A percentile compares a stretch with the other conserved stretches of the same genome.
Evolutionary conservation across 1,140 invertebrate genomes (phyloP).

Genomic region (Nephotettix cincticeps): DNA sequence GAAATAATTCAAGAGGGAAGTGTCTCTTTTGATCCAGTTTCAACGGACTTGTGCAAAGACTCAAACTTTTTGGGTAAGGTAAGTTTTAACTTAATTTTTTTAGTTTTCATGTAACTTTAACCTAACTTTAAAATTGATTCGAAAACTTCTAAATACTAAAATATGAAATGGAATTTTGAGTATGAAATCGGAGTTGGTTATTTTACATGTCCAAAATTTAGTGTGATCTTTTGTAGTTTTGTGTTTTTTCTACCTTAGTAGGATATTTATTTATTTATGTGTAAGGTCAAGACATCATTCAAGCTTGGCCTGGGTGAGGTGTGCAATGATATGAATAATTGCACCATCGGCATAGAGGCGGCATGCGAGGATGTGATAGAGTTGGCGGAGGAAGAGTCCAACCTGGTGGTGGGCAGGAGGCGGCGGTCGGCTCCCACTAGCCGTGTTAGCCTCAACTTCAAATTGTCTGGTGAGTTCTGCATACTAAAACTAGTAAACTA

Average conservation of each 20-base stretch:
- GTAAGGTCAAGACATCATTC: neutral
- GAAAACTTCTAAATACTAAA: too few species aligned
- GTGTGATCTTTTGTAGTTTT: neutral
- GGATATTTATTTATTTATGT: neutral
- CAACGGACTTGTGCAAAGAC: constrained; percentile 1
- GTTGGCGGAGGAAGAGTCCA: neutral
- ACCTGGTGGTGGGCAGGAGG: constrained; percentile 1
- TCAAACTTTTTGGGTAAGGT: constrained; percentile 30
- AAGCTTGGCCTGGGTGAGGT: neutral
- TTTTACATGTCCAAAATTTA: too few species aligned
- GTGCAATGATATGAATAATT: neutral
- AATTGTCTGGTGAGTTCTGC: neutral
- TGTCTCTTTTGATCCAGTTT: constrained; percentile 9
- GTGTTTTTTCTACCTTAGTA: neutral
- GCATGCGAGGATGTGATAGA: constrained; percentile 9
- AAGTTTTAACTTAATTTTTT: neutral
- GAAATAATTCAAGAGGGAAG: constrained; percentile 20
- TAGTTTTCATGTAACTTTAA: neutral
- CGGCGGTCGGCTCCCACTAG: neutral
- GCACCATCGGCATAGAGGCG: neutral
- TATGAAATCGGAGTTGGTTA: too few species aligned
- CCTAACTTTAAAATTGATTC: too few species aligned
- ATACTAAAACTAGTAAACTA: too few species aligned
- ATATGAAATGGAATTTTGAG: too few species aligned
- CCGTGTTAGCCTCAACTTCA: neutral